Percentiles rank a stretch among this genome's conserved stretches.
Evolutionary conservation across 1,140 invertebrate species (phyloP).

Genomic region (Rhopalosiphum maidis): DNA sequence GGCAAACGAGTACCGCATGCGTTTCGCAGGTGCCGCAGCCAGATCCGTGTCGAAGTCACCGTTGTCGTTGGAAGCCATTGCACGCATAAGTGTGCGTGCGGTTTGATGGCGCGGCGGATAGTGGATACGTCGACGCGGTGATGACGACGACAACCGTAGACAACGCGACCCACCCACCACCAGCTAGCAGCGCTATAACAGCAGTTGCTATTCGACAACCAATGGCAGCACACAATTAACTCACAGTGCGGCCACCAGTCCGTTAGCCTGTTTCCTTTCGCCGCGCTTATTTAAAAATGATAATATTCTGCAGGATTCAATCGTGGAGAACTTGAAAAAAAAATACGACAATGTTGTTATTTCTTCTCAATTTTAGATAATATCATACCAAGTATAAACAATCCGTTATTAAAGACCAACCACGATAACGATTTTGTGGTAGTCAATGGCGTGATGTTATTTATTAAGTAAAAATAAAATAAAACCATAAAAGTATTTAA

Average conservation of each 20-base stretch:
- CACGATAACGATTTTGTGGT: too few relatives aligned
- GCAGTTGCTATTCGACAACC: neutral
- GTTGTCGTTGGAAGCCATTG: constrained; percentile 27
- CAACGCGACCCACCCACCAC: neutral
- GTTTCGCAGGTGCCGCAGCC: constrained; percentile 49
- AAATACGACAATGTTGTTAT: neutral
- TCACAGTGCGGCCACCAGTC: neutral
- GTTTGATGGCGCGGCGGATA: neutral
- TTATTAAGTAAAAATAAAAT: too few relatives aligned
- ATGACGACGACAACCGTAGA: neutral
- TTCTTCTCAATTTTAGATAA: neutral
- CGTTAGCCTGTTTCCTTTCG: neutral
- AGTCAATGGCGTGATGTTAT: too few relatives aligned
- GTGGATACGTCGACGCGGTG: constrained; percentile 10
- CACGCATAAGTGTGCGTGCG: neutral
- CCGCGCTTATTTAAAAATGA: constrained; percentile 20
- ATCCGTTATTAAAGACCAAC: neutral
- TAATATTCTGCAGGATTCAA: too few relatives aligned
- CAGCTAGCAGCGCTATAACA: neutral
- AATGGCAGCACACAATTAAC: neutral
- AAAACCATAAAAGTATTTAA: too few relatives aligned
- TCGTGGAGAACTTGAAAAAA: neutral
- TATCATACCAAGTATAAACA: too few relatives aligned
- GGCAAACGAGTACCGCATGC: constrained; percentile 53
- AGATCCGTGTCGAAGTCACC: constrained; percentile 44